Conservation (phyloP, 53 echinoderm and acorn worm species). For the Antedon mediterranea region DNA sequence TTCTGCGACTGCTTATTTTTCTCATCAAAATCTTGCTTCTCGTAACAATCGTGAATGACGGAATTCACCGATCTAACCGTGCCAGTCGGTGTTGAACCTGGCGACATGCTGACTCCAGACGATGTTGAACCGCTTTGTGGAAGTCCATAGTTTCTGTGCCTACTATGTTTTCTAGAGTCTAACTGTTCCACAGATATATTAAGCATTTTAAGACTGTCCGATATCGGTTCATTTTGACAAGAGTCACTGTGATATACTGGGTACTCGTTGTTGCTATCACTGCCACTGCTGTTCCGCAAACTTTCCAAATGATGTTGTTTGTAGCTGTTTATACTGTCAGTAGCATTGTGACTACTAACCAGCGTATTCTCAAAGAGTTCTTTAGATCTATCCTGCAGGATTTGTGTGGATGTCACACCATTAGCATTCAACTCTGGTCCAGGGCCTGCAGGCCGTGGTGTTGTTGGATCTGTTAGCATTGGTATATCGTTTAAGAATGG, state of each 20-base stretch:
- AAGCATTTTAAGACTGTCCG: constrained; percentile 59
- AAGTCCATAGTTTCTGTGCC: constrained; percentile 36
- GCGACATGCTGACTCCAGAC: constrained; percentile 21
- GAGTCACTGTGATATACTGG: constrained; percentile 21
- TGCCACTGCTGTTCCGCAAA: constrained; percentile 64
- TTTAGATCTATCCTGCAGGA: constrained; percentile 25
- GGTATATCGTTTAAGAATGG: constrained; percentile 42
- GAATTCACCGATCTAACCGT: constrained; percentile 2
- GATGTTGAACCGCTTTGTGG: constrained; percentile 29
- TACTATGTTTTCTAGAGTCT: constrained; percentile 21
- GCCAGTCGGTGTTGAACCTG: constrained; percentile 29
- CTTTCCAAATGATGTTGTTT: background rate
- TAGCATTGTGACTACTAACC: constrained; percentile 3
- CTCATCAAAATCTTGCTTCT: background rate
- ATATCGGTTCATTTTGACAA: constrained; percentile 39
- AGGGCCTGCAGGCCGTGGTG: constrained; percentile 37
- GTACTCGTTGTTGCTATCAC: constrained; percentile 83
- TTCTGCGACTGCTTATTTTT: background rate
- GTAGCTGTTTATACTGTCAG: background rate
- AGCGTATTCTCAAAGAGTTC: constrained; percentile 61
- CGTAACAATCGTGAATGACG: background rate
- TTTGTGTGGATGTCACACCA: constrained; percentile 39
- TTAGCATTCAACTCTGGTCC: constrained; percentile 62
- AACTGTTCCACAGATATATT: constrained; percentile 56
- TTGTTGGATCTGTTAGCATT: constrained; percentile 22